These are phyloP conservation scores for Neodiprion virginianus DNA, from an alignment of 1,140 invertebrate genomes.

Conservation along the genomic window DNA sequence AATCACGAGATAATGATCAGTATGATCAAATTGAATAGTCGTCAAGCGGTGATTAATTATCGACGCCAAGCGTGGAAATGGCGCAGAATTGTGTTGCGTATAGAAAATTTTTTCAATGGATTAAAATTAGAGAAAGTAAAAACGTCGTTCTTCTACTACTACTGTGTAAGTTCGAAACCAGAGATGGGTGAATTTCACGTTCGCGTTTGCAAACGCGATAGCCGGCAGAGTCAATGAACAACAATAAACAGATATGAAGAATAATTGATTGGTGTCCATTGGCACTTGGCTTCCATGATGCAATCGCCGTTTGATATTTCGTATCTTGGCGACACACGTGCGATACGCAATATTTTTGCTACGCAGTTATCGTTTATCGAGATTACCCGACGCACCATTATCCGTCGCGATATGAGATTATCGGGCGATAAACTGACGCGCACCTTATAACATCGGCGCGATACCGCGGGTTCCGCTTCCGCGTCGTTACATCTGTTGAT, in stretches of 20 bases:
- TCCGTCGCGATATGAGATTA: neutral
- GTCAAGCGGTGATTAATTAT: no score
- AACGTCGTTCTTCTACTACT: no score
- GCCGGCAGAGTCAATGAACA: conserved; percentile 4
- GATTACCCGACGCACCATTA: neutral
- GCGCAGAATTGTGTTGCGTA: no score
- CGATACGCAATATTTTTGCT: neutral
- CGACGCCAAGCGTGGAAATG: no score
- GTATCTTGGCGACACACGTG: neutral
- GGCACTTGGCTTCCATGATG: conserved; percentile 4
- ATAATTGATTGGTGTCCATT: conserved; percentile 7
- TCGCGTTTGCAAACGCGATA: neutral
- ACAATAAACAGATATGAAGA: conserved; percentile 7
- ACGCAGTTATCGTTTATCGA: conserved; percentile 5
- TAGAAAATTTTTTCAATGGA: no score
- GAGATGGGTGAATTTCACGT: no score
- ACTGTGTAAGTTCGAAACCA: no score
- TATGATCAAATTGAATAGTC: no score
- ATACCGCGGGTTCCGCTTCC: neutral
- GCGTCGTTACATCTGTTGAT: neutral
- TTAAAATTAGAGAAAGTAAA: no score
- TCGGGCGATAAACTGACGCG: neutral
- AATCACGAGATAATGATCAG: no score
- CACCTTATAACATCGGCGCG: neutral
- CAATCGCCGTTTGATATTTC: neutral